Base-by-base conservation (phyloP, 1,140 invertebrate species). In the Solen grandis region DNA sequence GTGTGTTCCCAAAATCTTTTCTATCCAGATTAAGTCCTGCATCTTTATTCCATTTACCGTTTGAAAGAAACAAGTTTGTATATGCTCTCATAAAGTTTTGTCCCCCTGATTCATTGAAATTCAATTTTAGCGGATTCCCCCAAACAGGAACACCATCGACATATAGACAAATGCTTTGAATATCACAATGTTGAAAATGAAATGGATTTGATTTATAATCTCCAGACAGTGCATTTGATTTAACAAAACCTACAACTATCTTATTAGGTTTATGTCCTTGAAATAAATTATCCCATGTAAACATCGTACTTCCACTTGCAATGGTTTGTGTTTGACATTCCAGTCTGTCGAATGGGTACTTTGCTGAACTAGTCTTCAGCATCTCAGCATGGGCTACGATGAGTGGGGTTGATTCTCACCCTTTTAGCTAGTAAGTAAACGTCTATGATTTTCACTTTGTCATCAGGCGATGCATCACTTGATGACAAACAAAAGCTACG, bases 121-220 rank as follows among this genome's bases (percentile, higher is more conserved):
- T 69, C 27, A 69, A 19, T 50, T 78, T 78, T 77, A 77, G 35
- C 54, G 74, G 63, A 77, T 57, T 66, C 22, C 41, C 74, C 22
- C 46, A n/a, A 5, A 69, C 36, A 38, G 62, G 62, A 41, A 68
- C 35, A 14, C 76, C 76, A 78, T 78, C 76, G 31, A 38, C 63
- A 50, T 60, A 78, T n/a, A 78, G 5, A 60, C 63, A 68, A 31
- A 65, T 76, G 29, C 59, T 65, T 52, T 76, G 41, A 65, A 63
- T 63, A 38, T 75, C 35, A 55, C 74, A 76, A 33, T 66, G 65
- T 46, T 50, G 22, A 52, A 66, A 76, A 55, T 76, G 46, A 65
- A 78, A 78, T 60, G 63, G 76, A 70, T 78, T 78, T 69, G 52
- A 68, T 46, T 69, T 78, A 69, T 78, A 78, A 60, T 78, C 76